A percentile compares a stretch with the other conserved stretches of the same genome.
phyloP scores from a whole-genome alignment of 2,888 invertebrate genomes.

The Quadroppia sp. region DNA sequence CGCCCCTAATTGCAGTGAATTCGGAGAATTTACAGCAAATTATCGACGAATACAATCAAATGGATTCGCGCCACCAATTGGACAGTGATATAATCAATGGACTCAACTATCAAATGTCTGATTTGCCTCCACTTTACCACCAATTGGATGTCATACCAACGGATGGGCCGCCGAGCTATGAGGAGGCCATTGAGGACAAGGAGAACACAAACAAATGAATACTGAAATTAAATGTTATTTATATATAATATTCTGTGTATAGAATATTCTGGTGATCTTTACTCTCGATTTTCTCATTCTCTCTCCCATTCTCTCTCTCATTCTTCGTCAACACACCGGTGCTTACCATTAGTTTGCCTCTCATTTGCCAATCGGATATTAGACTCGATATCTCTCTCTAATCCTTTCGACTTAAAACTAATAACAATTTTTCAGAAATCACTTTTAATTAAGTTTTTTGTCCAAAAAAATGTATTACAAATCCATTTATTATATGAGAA shows the following conservation, averaged over 20 bases:
- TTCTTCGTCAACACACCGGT: too few species aligned
- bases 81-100: background rate
- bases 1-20: constrained; percentile 1
- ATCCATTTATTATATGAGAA: too few species aligned
- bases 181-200: constrained; percentile 24
- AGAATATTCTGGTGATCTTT: background rate
- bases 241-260: too few species aligned
- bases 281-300: too few species aligned
- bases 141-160: constrained; percentile 30
- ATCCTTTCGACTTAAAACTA: too few species aligned
- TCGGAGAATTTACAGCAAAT: background rate
- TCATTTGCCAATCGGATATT: too few species aligned
- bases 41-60: background rate
- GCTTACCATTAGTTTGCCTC: too few species aligned
- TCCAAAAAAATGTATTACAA: too few species aligned
- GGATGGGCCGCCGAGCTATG: constrained; percentile 12
- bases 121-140: constrained; percentile 18
- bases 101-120: background rate
- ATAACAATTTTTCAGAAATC: too few species aligned
- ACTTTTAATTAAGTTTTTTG: too few species aligned
- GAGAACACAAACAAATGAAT: background rate
- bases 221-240: background rate
- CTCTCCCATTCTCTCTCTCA: too few species aligned
- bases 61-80: background rate
- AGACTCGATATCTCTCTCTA: too few species aligned